These are phyloP conservation scores for Clavelina lepadiformis DNA, from an alignment of 23 tunicate species.

Conservation along the genomic window DNA sequence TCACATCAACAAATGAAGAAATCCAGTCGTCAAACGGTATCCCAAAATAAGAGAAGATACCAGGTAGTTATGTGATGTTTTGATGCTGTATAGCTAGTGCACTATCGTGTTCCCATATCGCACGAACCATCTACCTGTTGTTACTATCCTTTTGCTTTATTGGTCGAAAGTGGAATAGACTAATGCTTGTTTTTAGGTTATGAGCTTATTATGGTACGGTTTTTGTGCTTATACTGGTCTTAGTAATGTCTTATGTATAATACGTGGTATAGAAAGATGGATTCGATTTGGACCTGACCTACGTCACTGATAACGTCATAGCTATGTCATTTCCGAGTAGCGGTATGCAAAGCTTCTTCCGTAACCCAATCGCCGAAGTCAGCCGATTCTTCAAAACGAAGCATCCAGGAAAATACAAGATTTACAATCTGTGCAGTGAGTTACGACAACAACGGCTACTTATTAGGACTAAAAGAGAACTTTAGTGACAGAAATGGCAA, in stretches of 20 bases:
- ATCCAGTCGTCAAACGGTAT: slow-evolving; percentile 60
- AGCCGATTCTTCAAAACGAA: slow-evolving; percentile 94
- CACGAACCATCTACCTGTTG: too few relatives aligned
- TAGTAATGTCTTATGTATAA: not conserved
- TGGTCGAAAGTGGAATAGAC: too few relatives aligned
- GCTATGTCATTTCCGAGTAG: slow-evolving; percentile 98
- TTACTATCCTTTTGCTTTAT: too few relatives aligned
- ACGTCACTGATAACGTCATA: slow-evolving; percentile 93
- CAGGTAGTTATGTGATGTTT: too few relatives aligned
- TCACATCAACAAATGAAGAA: slow-evolving; percentile 64
- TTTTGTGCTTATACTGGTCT: too few relatives aligned
- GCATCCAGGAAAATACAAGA: slow-evolving; percentile 79
- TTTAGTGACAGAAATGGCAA: not conserved
- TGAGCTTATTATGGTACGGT: too few relatives aligned
- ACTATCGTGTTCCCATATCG: too few relatives aligned
- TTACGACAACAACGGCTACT: not conserved
- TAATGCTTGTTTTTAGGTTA: too few relatives aligned
- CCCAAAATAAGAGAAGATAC: slow-evolving; percentile 88
- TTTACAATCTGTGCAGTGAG: slow-evolving; percentile 98
- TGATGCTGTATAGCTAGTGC: too few relatives aligned
- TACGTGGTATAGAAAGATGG: slow-evolving; percentile 99
- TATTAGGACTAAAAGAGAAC: not conserved
- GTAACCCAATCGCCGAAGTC: slow-evolving; percentile 96
- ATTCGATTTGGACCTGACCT: slow-evolving; percentile 95
- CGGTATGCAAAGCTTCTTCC: slow-evolving; percentile 73